Conservation (phyloP, 1,140 invertebrate genomes). For the Drosophila melanica region DNA sequence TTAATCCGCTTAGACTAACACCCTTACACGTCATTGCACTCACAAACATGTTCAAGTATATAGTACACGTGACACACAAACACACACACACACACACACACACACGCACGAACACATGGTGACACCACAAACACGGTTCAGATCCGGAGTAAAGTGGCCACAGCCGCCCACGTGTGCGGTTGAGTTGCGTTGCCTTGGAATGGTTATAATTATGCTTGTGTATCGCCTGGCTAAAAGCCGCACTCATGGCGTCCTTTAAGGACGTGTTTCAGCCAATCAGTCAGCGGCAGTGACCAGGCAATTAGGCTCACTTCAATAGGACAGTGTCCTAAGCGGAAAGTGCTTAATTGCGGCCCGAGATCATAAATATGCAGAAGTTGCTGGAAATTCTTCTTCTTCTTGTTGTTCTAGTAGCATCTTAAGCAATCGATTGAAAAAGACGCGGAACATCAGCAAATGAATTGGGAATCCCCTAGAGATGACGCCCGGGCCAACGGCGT, state of each 20-base stretch:
- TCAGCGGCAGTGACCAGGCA: neutral
- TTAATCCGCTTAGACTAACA: slow-evolving; percentile 63
- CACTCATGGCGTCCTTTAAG: slow-evolving; percentile 6
- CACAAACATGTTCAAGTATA: neutral
- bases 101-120: slow-evolving; percentile 9
- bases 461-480: neutral
- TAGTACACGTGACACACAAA: slow-evolving; percentile 16
- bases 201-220: slow-evolving; percentile 55
- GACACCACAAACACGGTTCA: slow-evolving; percentile 10
- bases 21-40: slow-evolving; percentile 4
- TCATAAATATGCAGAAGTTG: neutral
- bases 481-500: slow-evolving; percentile 21
- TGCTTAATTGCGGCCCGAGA: slow-evolving; percentile 22
- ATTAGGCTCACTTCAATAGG: neutral
- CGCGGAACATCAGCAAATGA: slow-evolving; percentile 1
- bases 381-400: too few relatives aligned
- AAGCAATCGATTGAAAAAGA: neutral
- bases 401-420: neutral
- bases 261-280: slow-evolving; percentile 27
- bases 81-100: slow-evolving; percentile 18
- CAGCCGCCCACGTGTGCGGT: slow-evolving; percentile 38
- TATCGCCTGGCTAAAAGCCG: slow-evolving; percentile 19
- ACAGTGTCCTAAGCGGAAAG: slow-evolving; percentile 11
- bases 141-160: neutral
- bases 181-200: slow-evolving; percentile 34